Evolutionary conservation across 2,113 vertebrate genomes (phyloP), one percentile per base, ranked within the genome.

Genomic region (Pycnonotus jocosus): DNA sequence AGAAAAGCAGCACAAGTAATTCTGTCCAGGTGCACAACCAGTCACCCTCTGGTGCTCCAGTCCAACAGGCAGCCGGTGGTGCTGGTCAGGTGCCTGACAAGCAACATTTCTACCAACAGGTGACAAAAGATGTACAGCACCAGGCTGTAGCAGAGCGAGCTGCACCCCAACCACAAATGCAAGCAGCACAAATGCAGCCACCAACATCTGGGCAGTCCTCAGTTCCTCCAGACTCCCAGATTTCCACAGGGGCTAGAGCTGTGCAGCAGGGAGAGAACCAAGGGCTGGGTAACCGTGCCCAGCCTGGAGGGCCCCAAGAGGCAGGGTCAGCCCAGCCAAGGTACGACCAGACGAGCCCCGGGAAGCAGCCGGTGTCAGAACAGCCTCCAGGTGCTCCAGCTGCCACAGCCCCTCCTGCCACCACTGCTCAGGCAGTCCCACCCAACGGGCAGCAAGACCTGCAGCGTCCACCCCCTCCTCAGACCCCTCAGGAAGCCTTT

Each of bases 81-180:
- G 88, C 94, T 37, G 88, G 31, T 56, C 96, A 80, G 9, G 35
- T 79, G 35, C 98, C 80, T 97, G 98, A 98, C 95, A 92, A 96
- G 24, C 97, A 98, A 86, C 98, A 81, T 97, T 99, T 99, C 97
- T 99, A 99, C 94, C 98, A 98, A 93, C 99, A 99, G 98, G 99
- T 99, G 91, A 99, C 98, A 81, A 98, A 98, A 98, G 98, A 98
- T 76, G 96, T 95, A 4, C 98, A 98, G 92, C 98, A 97, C 53
- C 97, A 97, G 66, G 72, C 62, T 64, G 96, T 90, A 33, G 68
- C 86, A 11, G 98, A 97, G 38, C 69, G 74, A 60, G 73, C 90
- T 53, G 93, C 81, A 3, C 85, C 90, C 56, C 97, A 79, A 6
- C 89, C 95, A 12, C 96, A 95, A 76, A 81, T 37, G 38, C 93